A percentile compares a stretch with the other conserved stretches of the same genome.
These are phyloP conservation scores for Tyria jacobaeae DNA, from an alignment of 2,888 invertebrate species.

Conservation along the genomic window DNA sequence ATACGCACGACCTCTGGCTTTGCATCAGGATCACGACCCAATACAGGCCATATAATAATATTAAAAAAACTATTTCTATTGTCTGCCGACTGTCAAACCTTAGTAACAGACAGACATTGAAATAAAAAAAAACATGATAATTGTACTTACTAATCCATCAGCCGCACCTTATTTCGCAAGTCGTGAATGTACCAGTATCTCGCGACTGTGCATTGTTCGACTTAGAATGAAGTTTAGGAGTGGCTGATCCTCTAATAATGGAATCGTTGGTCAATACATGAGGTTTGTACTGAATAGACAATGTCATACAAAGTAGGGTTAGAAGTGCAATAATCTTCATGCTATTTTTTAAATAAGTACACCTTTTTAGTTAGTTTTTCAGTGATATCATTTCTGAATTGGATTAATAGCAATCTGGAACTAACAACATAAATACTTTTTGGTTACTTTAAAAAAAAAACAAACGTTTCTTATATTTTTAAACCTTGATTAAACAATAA, in stretches of 20 bases:
- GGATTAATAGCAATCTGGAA: too few relatives aligned
- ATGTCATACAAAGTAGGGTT: constrained; percentile 24
- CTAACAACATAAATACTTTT: too few relatives aligned
- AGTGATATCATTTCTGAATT: too few relatives aligned
- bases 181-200: constrained; percentile 32
- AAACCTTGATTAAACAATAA: too few relatives aligned
- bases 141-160: constrained; percentile 20
- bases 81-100: neutral
- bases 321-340: neutral
- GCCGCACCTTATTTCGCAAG: constrained; percentile 48
- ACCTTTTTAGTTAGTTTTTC: neutral
- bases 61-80: neutral
- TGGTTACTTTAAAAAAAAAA: too few relatives aligned
- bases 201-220: constrained; percentile 42
- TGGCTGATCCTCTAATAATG: constrained; percentile 48
- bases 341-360: neutral
- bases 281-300: constrained; percentile 36
- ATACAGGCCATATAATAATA: too few relatives aligned
- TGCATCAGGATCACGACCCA: too few relatives aligned
- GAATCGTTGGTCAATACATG: constrained; percentile 34
- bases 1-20: too few relatives aligned
- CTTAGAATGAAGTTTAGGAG: constrained; percentile 46
- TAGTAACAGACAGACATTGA: neutral
- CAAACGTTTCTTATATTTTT: too few relatives aligned
- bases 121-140: constrained; percentile 1